phyloP scores from a whole-genome alignment of 2,113 vertebrate species.

The Caranx melampygus region DNA sequence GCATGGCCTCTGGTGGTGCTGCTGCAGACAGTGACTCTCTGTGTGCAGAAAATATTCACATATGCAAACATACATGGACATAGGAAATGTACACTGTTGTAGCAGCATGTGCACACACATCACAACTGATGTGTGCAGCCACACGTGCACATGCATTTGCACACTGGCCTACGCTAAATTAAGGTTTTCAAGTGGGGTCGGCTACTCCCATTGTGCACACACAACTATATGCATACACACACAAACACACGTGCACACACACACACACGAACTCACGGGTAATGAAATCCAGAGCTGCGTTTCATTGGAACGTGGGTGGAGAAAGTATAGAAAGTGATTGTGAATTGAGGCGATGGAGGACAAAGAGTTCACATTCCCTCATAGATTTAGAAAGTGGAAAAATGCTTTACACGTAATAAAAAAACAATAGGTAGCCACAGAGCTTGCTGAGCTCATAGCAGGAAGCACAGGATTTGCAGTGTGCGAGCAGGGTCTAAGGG shows the following conservation, averaged over 20 bases:
- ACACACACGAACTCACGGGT: constrained; percentile 16
- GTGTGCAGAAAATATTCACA: constrained; percentile 27
- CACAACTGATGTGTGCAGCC: neutral
- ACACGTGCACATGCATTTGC: neutral
- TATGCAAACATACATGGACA: constrained; percentile 14
- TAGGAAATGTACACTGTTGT: neutral
- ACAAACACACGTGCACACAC: constrained; percentile 10
- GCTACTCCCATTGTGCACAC: constrained; percentile 9
- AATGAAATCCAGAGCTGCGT: constrained; percentile 61
- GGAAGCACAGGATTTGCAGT: constrained; percentile 66
- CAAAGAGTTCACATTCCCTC: constrained; percentile 54
- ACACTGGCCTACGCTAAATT: constrained; percentile 1
- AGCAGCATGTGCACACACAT: neutral
- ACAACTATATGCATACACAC: neutral
- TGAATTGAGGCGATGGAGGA: constrained; percentile 46
- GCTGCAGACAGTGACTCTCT: constrained; percentile 8
- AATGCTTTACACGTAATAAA: constrained; percentile 77
- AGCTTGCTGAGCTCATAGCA: constrained; percentile 66
- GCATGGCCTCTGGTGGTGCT: constrained; percentile 6
- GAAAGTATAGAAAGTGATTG: constrained; percentile 31
- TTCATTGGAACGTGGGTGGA: constrained; percentile 41
- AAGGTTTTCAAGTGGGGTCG: constrained; percentile 6
- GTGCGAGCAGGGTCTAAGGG: constrained; percentile 29
- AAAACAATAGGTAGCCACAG: constrained; percentile 69
- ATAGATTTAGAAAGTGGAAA: constrained; percentile 67